A percentile compares a stretch with the other conserved stretches of the same genome.
These are phyloP conservation scores for Phortica okadai DNA, from an alignment of 2,888 invertebrate species.

Conservation along the genomic window DNA sequence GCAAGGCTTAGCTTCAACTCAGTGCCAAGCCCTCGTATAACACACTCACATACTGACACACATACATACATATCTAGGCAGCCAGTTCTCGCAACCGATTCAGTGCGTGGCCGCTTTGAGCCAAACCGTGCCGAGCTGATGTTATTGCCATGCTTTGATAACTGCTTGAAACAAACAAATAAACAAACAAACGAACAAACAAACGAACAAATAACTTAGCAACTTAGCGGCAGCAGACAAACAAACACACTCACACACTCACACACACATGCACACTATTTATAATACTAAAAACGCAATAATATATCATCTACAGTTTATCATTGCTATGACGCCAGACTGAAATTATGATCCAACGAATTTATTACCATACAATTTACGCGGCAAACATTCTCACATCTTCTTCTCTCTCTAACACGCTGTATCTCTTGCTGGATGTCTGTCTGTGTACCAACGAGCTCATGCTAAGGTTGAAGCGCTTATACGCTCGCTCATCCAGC, in stretches of 20 bases:
- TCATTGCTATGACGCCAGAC: constrained; percentile 73
- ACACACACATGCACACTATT: constrained; percentile 47
- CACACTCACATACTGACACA: background rate
- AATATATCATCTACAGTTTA: constrained; percentile 73
- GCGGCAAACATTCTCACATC: constrained; percentile 35
- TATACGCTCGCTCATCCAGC: too few relatives aligned
- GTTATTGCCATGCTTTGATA: background rate
- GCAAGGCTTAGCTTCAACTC: constrained; percentile 1
- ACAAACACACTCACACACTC: constrained; percentile 19
- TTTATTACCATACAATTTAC: constrained; percentile 71
- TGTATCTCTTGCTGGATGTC: constrained; percentile 34
- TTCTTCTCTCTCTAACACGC: background rate
- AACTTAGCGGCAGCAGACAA: background rate
- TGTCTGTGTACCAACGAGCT: constrained; percentile 34
- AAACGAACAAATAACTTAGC: constrained; percentile 3
- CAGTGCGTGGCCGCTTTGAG: background rate
- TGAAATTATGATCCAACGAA: constrained; percentile 72
- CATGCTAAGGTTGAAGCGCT: too few relatives aligned
- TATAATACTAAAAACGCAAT: constrained; percentile 66
- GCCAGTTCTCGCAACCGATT: background rate
- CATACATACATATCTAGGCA: background rate
- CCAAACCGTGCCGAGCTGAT: background rate
- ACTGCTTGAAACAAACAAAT: constrained; percentile 41
- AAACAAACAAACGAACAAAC: constrained; percentile 18
- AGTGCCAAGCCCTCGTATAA: background rate